phyloP scores from a whole-genome alignment of 2,888 invertebrate genomes.

The Holacanthella duospinosa region DNA sequence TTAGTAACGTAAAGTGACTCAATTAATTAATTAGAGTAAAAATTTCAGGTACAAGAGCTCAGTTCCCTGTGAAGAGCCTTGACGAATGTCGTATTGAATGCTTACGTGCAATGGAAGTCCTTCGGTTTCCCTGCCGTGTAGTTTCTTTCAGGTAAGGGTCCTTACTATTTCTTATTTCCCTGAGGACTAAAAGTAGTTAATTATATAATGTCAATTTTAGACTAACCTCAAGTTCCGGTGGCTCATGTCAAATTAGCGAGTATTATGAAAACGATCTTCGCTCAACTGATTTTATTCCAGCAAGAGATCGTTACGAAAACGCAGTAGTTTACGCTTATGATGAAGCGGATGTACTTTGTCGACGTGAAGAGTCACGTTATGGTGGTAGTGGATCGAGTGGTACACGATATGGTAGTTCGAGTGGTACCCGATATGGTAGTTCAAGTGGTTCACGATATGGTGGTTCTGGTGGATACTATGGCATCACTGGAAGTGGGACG shows the following conservation, averaged over 20 bases:
- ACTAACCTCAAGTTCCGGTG: constrained; percentile 23
- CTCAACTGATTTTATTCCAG: constrained; percentile 22
- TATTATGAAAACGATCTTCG: constrained; percentile 16
- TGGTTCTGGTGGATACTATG: constrained; percentile 4
- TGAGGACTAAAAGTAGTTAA: too few species aligned
- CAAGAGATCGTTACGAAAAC: constrained; percentile 26
- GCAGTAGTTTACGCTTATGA: constrained; percentile 22
- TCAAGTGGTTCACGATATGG: not conserved
- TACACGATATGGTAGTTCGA: not conserved
- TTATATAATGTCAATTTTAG: too few species aligned
- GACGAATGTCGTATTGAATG: constrained; percentile 33
- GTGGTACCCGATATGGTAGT: constrained; percentile 2
- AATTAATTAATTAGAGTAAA: too few species aligned
- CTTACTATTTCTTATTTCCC: too few species aligned
- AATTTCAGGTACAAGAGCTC: constrained; percentile 12
- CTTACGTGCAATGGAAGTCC: constrained; percentile 23
- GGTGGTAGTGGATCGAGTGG: not conserved
- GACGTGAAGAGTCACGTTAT: constrained; percentile 12
- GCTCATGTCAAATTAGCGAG: constrained; percentile 27
- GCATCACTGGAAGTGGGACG: not conserved
- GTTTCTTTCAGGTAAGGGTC: constrained; percentile 24
- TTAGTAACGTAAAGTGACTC: too few species aligned
- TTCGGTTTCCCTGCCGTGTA: constrained; percentile 26
- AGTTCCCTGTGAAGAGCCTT: constrained; percentile 31
- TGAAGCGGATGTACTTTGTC: constrained; percentile 21